Evolutionary conservation across 2,797 vertebrate genomes (phyloP).

Genomic region (Luscinia luscinia): DNA sequence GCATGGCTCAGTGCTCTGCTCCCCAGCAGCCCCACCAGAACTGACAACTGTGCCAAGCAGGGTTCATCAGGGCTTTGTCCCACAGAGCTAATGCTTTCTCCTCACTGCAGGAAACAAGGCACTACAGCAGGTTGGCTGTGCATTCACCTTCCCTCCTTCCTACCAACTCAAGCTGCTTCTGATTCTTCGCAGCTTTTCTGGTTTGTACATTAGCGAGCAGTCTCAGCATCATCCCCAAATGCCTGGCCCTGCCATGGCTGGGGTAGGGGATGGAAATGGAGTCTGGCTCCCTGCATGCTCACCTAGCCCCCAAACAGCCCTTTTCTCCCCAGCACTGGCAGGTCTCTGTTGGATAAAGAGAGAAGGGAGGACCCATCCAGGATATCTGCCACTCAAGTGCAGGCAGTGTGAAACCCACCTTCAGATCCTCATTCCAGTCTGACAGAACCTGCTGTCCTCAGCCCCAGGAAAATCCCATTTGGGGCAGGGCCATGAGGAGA

Average conservation of each 20-base stretch:
- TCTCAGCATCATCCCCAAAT: neutral
- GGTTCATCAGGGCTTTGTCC: neutral
- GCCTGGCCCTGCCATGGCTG: neutral
- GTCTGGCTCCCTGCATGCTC: neutral
- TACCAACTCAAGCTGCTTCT: neutral
- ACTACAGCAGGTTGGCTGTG: neutral
- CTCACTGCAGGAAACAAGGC: neutral
- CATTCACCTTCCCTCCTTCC: neutral
- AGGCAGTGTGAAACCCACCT: neutral
- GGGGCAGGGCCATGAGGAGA: neutral
- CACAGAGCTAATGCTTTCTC: neutral
- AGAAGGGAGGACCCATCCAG: neutral
- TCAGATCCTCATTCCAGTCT: neutral
- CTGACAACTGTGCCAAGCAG: neutral
- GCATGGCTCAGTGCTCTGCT: neutral
- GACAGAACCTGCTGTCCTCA: neutral
- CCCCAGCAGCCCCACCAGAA: neutral
- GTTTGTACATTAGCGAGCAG: accelerated
- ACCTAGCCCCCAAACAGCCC: neutral
- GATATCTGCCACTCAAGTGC: accelerated
- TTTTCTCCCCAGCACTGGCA: neutral
- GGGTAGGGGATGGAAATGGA: neutral
- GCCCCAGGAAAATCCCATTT: neutral
- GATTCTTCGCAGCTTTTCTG: neutral
- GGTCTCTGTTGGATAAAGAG: neutral